A percentile compares a stretch with the other conserved stretches of the same genome.
These are phyloP conservation scores for Leucania comma DNA, from an alignment of 2,888 invertebrate species.

Conservation along the genomic window DNA sequence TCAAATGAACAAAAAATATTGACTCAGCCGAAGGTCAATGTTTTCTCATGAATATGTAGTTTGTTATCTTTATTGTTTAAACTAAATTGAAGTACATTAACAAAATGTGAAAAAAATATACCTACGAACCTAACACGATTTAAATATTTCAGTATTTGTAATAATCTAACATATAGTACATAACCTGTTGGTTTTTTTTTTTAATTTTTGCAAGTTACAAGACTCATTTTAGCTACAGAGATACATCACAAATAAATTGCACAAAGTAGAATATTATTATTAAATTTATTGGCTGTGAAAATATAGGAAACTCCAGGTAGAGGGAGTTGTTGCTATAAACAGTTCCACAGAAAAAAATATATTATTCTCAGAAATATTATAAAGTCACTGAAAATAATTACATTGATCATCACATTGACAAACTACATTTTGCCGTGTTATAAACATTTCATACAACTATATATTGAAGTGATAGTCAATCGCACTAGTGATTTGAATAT, in stretches of 20 bases:
- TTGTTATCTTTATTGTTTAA: constrained; percentile 47
- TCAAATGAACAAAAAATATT: constrained; percentile 22
- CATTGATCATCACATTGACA: background rate
- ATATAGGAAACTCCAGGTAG: background rate
- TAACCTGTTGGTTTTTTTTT: too few species aligned
- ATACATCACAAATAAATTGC: too few species aligned
- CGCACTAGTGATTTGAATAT: background rate
- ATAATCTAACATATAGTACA: too few species aligned
- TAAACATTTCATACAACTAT: too few species aligned
- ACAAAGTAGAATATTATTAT: too few species aligned
- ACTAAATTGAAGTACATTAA: constrained; percentile 20
- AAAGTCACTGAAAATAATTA: background rate
- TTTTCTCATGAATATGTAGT: constrained; percentile 52
- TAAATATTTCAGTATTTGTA: too few species aligned
- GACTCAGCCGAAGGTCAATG: constrained; percentile 38
- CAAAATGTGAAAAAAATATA: background rate
- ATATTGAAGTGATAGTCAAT: too few species aligned
- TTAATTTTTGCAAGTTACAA: too few species aligned
- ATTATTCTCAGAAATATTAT: background rate
- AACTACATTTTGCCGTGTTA: too few species aligned
- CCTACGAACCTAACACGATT: background rate
- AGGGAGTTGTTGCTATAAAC: background rate
- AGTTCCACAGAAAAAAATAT: background rate
- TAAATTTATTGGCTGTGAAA: too few species aligned
- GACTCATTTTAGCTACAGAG: too few species aligned